phyloP scores from a whole-genome alignment of 1,140 invertebrate species.

The Lordiphosa stackelbergi region DNA sequence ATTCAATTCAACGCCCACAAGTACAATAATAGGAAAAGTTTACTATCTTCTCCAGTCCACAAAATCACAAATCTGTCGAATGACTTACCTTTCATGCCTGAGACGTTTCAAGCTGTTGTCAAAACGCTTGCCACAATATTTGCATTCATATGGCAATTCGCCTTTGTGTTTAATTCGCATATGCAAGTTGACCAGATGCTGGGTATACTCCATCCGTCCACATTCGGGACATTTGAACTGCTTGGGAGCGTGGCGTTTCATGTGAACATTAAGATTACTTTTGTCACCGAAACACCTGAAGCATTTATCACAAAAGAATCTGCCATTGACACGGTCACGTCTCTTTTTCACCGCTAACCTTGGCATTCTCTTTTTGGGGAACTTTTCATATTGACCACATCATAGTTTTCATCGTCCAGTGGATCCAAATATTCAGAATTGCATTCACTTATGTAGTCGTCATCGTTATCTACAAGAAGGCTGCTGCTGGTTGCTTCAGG shows the following conservation, averaged over 20 bases:
- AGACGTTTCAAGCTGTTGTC: constrained; percentile 34
- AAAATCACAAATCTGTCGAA: background rate
- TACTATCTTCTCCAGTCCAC: no score
- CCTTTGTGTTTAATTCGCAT: constrained; percentile 34
- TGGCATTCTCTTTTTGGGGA: no score
- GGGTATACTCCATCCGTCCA: constrained; percentile 35
- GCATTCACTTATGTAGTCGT: no score
- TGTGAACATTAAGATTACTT: constrained; percentile 43
- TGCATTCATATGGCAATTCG: constrained; percentile 40
- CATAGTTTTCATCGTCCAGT: background rate
- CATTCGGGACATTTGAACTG: constrained; percentile 41
- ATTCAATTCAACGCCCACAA: no score
- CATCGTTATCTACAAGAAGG: background rate
- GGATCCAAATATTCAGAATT: background rate
- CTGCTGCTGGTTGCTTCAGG: background rate
- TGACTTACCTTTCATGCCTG: constrained; percentile 30
- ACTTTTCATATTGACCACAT: background rate
- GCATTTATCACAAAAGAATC: constrained; percentile 36
- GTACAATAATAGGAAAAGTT: no score
- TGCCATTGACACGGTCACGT: background rate
- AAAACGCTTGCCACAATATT: constrained; percentile 41
- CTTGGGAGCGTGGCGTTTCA: constrained; percentile 32
- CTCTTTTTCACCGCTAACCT: no score
- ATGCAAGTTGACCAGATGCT: constrained; percentile 41
- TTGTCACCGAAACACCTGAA: constrained; percentile 37